Conservation (phyloP, 2,797 vertebrate genomes). For the Choloepus didactylus region DNA sequence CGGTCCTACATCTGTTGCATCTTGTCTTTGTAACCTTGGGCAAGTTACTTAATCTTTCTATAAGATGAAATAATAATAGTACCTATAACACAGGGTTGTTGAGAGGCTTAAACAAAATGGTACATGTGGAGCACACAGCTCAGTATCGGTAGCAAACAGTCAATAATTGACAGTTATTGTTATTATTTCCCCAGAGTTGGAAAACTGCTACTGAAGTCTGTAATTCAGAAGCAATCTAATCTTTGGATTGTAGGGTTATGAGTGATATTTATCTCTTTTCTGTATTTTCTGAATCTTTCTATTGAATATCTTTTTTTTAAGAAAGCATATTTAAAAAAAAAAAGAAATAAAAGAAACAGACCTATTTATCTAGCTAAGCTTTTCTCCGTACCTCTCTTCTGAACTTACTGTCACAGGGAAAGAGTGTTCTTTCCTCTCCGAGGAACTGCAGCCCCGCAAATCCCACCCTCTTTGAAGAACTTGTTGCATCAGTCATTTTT, state of each 20-base stretch:
- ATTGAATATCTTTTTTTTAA: slow-evolving; percentile 19
- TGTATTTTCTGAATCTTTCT: slow-evolving; percentile 28
- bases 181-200: neutral
- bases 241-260: neutral
- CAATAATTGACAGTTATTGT: neutral
- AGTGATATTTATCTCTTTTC: neutral
- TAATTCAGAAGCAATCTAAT: neutral
- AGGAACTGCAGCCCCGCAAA: neutral
- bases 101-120: neutral
- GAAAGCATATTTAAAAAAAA: neutral
- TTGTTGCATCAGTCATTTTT: neutral
- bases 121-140: neutral
- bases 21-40: neutral
- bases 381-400: neutral
- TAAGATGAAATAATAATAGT: neutral
- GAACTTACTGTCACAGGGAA: slow-evolving; percentile 29
- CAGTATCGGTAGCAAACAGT: neutral
- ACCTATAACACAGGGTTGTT: neutral
- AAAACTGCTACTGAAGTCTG: neutral
- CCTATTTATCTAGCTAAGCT: slow-evolving; percentile 13
- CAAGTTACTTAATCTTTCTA: neutral
- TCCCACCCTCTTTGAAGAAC: neutral
- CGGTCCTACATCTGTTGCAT: neutral
- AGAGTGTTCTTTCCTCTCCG: neutral
- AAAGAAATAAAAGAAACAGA: neutral